phyloP scores from a whole-genome alignment of 2,888 invertebrate species.

The Thecophora atra region DNA sequence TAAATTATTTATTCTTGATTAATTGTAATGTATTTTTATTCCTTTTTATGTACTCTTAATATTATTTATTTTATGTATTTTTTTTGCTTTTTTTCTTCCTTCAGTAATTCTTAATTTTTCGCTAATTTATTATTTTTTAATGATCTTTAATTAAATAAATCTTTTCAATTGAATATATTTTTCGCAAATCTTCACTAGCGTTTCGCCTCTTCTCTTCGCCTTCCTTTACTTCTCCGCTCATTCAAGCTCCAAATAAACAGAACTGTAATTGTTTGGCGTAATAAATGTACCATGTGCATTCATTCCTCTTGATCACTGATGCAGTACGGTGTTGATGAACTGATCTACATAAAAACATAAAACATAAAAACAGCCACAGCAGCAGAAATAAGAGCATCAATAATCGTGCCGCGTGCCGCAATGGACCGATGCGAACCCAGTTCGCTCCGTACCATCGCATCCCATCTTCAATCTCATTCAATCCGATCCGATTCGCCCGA shows the following conservation, averaged over 20 bases:
- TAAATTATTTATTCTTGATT: too few species aligned
- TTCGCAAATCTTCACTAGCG: not conserved
- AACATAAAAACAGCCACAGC: not conserved
- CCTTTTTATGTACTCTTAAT: too few species aligned
- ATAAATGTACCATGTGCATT: not conserved
- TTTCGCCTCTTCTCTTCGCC: not conserved
- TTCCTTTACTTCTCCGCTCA: not conserved
- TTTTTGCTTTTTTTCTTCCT: too few species aligned
- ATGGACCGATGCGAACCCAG: not conserved
- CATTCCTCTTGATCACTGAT: not conserved
- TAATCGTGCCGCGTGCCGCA: not conserved
- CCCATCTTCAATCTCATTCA: not conserved
- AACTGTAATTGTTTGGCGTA: not conserved
- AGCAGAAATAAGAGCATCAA: not conserved
- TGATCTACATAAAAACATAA: conserved; percentile 27
- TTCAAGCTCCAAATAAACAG: not conserved
- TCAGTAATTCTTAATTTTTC: too few species aligned
- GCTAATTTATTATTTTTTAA: too few species aligned
- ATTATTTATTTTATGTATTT: too few species aligned
- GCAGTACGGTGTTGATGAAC: not conserved
- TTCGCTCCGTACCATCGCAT: not conserved
- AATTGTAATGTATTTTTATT: too few species aligned
- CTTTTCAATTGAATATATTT: too few species aligned
- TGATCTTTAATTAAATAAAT: too few species aligned
- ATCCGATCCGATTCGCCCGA: conserved; percentile 2